Percentiles rank a stretch among this genome's conserved stretches.
Conservation (phyloP, 2,113 vertebrate species). For the Hippoglossus stenolepis region DNA sequence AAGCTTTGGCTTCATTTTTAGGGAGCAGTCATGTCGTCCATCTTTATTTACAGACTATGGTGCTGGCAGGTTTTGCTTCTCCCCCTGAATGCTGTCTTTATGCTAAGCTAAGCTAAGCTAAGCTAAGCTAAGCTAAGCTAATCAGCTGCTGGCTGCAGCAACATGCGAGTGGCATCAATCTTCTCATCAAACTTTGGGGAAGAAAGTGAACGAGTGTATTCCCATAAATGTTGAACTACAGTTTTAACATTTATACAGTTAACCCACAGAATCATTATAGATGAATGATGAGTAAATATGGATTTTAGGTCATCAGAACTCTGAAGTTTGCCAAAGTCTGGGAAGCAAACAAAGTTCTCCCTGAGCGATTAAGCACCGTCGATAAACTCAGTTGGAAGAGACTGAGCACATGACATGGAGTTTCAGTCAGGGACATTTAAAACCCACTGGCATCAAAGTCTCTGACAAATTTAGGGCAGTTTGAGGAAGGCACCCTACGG, state of each 20-base stretch:
- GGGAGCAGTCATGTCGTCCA: too few relatives aligned
- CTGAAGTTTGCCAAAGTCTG: conserved; percentile 42
- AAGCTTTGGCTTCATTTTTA: too few relatives aligned
- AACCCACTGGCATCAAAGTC: conserved; percentile 70
- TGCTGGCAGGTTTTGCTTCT: background rate
- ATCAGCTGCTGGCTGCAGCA: too few relatives aligned
- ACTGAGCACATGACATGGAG: conserved; percentile 57
- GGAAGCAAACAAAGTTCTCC: conserved; percentile 52
- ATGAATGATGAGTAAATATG: background rate
- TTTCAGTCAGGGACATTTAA: conserved; percentile 67
- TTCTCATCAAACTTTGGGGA: background rate
- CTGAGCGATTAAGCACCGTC: conserved; percentile 36
- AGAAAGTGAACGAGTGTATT: background rate
- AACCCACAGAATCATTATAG: background rate
- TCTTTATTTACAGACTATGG: too few relatives aligned
- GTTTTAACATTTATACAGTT: background rate
- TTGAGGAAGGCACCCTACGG: conserved; percentile 63
- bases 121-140: too few relatives aligned
- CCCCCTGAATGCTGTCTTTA: background rate
- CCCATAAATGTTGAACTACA: background rate
- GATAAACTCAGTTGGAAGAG: conserved; percentile 53
- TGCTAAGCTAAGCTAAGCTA: conserved; percentile 6
- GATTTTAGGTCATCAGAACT: conserved; percentile 51
- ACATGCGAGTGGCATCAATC: background rate
- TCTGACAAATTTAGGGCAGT: conserved; percentile 80